Base-by-base conservation (phyloP, 2,113 vertebrate genomes). In the Onychorhynchus coronatus region DNA sequence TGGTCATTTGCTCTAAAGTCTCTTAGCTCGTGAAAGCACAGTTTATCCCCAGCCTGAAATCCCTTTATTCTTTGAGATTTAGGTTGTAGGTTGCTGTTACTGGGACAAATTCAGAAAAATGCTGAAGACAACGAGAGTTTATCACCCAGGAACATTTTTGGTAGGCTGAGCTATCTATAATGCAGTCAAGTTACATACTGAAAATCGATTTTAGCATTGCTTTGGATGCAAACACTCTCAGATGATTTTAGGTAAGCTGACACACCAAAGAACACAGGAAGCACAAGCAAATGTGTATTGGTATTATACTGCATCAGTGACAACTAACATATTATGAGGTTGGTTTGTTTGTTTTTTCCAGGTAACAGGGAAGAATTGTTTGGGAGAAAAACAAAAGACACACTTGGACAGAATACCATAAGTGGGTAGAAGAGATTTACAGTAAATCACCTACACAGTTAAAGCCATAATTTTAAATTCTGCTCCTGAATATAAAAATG, bases 401-500 rank as follows among this genome's bases (percentile, higher is more conserved):
- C 35, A 41, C 70, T 90, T 75, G 68, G 76, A 92, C 14, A 61
- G 37, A 92, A 89, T 47, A 61, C 35, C 5, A 0, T 52, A 81
- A 92, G 33, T 61, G 78, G 30, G 59, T n/a, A 73, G 44, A 91
- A 71, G n/a, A 96, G 56, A 97, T 94, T 95, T 24, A 68, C 41
- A 87, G 56, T 15, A 59, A 83, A 94, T 93, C 71, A 94, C 19
- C n/a, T 49, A 65, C 7, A 23, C 21, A 58, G 56, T 91, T 88
- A 21, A 85, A 94, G 42, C 44, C 7, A n/a, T 67, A 59, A 91
- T 80, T 91, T 67, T 76, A 72, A 92, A 61, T 91, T 72, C 80
- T 91, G 56, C 44, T 78, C n/a, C 47, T 82, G 44, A 61, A 78
- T 41, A 76, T 21, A 68, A 95, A 97, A 97, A 95, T 55, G 52